A percentile compares a stretch with the other conserved stretches of the same genome.
Evolutionary conservation across 2,888 invertebrate species (phyloP).

Genomic region (Buathra laborator): DNA sequence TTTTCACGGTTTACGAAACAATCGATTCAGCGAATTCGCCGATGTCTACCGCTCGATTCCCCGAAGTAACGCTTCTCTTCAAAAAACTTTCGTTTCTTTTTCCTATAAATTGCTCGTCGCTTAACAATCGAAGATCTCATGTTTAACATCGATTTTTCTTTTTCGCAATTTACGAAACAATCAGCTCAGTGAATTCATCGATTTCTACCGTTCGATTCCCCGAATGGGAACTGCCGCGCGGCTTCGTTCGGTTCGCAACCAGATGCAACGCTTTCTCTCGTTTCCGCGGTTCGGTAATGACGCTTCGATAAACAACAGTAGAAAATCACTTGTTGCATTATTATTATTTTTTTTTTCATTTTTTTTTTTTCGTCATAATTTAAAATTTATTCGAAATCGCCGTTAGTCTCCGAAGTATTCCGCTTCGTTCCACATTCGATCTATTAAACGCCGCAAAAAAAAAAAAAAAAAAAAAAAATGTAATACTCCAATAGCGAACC

Average conservation of each 20-base stretch:
- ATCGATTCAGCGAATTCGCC: neutral
- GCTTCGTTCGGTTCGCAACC: neutral
- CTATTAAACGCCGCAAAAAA: neutral
- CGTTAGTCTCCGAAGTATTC: neutral
- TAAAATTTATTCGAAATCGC: neutral
- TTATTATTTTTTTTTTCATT: neutral
- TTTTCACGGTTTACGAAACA: neutral
- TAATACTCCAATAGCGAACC: neutral
- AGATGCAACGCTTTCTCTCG: constrained; percentile 32
- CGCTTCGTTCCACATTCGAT: neutral
- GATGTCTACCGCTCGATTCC: constrained; percentile 22
- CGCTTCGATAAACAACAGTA: constrained; percentile 8
- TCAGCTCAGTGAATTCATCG: neutral
- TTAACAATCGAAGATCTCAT: neutral
- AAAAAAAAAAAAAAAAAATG: neutral
- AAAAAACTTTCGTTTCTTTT: neutral
- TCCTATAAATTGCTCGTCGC: no score
- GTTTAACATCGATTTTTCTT: neutral
- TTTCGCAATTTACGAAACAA: constrained; percentile 3
- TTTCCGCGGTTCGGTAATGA: neutral
- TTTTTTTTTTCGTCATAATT: constrained; percentile 4
- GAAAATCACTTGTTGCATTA: neutral
- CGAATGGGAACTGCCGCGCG: neutral
- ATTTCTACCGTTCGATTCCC: constrained; percentile 17
- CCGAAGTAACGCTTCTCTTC: neutral